Evolutionary conservation across 2,888 invertebrate genomes (phyloP).

Genomic region (Crioceris asparagi): DNA sequence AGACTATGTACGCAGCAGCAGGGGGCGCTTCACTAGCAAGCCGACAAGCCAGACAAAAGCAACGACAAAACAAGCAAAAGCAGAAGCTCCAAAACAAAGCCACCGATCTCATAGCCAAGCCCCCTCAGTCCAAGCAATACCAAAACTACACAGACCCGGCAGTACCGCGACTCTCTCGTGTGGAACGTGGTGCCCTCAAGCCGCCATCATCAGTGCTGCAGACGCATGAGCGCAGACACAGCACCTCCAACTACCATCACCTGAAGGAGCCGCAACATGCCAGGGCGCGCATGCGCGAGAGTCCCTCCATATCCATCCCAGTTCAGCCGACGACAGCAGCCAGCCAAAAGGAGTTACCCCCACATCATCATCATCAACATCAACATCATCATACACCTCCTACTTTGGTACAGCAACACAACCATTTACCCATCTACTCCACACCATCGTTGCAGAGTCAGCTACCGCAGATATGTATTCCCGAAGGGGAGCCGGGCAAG

Average conservation of each 20-base stretch:
- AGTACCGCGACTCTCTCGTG: slow-evolving; percentile 44
- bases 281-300: slow-evolving; percentile 33
- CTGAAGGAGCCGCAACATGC: slow-evolving; percentile 27
- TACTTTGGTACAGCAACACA: slow-evolving; percentile 29
- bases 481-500: slow-evolving; percentile 35
- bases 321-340: too few relatives aligned
- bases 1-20: slow-evolving; percentile 75
- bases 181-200: slow-evolving; percentile 37
- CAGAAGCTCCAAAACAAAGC: slow-evolving; percentile 42
- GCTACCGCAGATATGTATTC: slow-evolving; percentile 45
- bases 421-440: slow-evolving; percentile 27
- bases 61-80: slow-evolving; percentile 41
- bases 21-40: slow-evolving; percentile 80
- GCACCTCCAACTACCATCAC: slow-evolving; percentile 34
- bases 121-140: slow-evolving; percentile 42
- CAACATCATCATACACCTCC: slow-evolving; percentile 37
- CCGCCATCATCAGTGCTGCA: slow-evolving; percentile 31
- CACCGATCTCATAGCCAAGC: slow-evolving; percentile 32
- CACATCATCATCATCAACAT: slow-evolving; percentile 40
- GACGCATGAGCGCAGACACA: slow-evolving; percentile 33
- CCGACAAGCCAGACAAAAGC: slow-evolving; percentile 58
- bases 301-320: slow-evolving; percentile 42
- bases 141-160: slow-evolving; percentile 44
- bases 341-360: slow-evolving; percentile 4
- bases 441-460: slow-evolving; percentile 38